phyloP scores from a whole-genome alignment of 2,797 vertebrate genomes.

The Parauchenoglanis ngamensis region DNA sequence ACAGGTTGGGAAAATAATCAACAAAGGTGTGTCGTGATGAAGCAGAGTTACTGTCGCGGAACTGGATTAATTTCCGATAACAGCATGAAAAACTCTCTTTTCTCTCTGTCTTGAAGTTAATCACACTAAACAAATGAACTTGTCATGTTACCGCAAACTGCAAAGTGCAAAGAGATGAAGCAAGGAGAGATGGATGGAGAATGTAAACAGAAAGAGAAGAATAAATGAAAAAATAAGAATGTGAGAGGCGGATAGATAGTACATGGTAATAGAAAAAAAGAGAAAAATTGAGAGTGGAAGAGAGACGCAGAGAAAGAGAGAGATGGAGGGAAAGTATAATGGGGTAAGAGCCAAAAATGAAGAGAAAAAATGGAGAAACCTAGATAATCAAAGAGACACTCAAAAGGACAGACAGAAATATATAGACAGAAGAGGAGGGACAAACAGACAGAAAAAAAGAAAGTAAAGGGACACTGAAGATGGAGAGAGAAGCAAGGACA shows the following conservation, averaged over 20 bases:
- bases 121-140: background rate
- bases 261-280: background rate
- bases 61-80: background rate
- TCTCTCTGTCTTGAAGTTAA: background rate
- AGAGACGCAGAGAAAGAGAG: background rate
- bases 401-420: background rate
- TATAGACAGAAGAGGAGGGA: background rate
- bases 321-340: background rate
- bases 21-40: background rate
- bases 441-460: background rate
- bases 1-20: background rate
- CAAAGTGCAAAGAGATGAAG: background rate
- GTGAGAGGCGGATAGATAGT: too few relatives aligned
- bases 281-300: background rate
- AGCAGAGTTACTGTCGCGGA: background rate
- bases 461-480: background rate
- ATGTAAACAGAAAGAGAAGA: background rate
- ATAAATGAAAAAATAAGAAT: background rate
- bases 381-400: background rate
- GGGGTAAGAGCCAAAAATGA: background rate
- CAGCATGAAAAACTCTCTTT: background rate
- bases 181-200: background rate
- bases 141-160: background rate
- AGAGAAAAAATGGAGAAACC: background rate
- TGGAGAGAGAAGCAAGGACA: background rate